Percentiles rank a stretch among this genome's conserved stretches.
phyloP scores from a whole-genome alignment of 2,797 vertebrate genomes.

The Vultur gryphus region DNA sequence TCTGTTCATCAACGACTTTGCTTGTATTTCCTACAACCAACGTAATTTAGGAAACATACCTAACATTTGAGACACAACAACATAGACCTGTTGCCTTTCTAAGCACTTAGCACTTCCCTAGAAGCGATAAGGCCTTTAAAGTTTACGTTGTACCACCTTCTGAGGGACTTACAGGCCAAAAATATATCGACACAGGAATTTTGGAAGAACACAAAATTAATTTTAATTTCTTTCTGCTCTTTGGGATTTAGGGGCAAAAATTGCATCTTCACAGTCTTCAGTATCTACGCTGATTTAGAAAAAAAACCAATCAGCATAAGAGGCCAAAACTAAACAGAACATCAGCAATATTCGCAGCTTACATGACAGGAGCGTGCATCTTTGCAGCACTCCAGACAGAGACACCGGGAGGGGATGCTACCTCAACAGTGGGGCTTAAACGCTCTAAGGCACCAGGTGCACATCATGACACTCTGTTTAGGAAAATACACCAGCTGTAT shows the following conservation, averaged over 20 bases:
- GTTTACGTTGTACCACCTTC: accelerated
- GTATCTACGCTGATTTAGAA: accelerated
- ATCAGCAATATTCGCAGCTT: accelerated
- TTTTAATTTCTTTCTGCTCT: background rate
- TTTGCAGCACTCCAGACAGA: background rate
- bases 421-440: accelerated
- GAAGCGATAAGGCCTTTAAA: background rate
- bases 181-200: accelerated
- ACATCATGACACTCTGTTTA: accelerated
- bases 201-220: accelerated
- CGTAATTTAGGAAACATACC: background rate
- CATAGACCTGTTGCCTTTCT: background rate
- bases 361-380: accelerated
- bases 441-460: background rate
- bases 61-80: accelerated
- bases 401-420: accelerated
- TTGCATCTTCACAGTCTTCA: background rate
- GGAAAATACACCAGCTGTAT: background rate
- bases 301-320: accelerated
- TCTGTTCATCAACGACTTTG: background rate
- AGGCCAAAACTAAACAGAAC: background rate
- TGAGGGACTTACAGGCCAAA: accelerated
- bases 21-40: background rate
- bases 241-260: background rate
- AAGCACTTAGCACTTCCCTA: background rate